Percentiles rank a stretch among this genome's conserved stretches.
Evolutionary conservation across 2,888 invertebrate genomes (phyloP).

Genomic region (Thymelicus sylvestris): DNA sequence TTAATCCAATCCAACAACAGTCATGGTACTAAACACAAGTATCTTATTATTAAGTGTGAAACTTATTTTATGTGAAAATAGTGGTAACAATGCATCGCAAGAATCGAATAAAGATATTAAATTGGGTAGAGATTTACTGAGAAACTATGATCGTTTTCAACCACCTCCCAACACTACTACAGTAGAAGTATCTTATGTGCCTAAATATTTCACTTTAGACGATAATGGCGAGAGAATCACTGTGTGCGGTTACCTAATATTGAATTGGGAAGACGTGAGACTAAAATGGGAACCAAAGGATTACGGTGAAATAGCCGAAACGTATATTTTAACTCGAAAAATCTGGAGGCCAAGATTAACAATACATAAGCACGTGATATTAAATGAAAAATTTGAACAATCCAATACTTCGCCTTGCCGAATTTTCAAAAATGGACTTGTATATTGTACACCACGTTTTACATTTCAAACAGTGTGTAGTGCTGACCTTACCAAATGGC

Average conservation of each 20-base stretch:
- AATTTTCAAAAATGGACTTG: conserved; percentile 44
- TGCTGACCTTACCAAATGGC: conserved; percentile 54
- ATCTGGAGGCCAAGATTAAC: conserved; percentile 46
- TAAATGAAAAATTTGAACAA: conserved; percentile 30
- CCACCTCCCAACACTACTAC: conserved; percentile 15
- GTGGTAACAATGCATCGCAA: no score
- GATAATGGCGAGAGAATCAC: conserved; percentile 47
- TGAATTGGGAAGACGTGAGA: conserved; percentile 48
- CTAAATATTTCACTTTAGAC: conserved; percentile 53
- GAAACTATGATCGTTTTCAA: background rate
- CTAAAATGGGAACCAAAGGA: conserved; percentile 47
- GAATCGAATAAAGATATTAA: no score
- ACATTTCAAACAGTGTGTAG: conserved; percentile 43
- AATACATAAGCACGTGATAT: conserved; percentile 45
- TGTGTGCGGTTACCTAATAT: conserved; percentile 42
- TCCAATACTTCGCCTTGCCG: conserved; percentile 42
- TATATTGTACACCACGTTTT: conserved; percentile 40
- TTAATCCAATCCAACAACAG: no score
- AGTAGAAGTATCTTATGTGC: conserved; percentile 44
- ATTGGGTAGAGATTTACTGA: no score
- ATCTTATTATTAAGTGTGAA: no score
- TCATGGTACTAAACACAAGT: no score
- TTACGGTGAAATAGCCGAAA: conserved; percentile 42
- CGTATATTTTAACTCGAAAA: conserved; percentile 11
- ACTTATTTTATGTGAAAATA: no score